A percentile compares a stretch with the other conserved stretches of the same genome.
These are phyloP conservation scores for Artemisiospiza belli DNA, from an alignment of 2,113 vertebrate species.

Conservation along the genomic window DNA sequence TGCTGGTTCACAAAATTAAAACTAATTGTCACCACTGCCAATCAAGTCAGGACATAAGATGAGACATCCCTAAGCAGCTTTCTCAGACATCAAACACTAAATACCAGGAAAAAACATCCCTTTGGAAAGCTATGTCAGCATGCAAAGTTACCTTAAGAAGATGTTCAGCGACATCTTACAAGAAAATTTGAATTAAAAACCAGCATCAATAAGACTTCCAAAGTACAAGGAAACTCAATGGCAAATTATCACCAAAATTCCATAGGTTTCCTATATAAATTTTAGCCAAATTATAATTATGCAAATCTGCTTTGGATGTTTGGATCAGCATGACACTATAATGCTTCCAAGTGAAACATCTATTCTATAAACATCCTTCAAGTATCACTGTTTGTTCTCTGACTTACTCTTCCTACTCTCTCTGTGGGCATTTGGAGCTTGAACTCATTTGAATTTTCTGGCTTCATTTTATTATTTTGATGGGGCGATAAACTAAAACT, in stretches of 20 bases:
- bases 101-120: background rate
- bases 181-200: background rate
- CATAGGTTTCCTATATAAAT: background rate
- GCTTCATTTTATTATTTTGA: background rate
- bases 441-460: background rate
- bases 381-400: background rate
- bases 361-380: background rate
- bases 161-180: background rate
- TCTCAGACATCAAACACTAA: background rate
- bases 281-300: background rate
- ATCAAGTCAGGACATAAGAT: background rate
- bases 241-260: background rate
- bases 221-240: background rate
- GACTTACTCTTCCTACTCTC: background rate
- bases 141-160: background rate
- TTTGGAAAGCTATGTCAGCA: background rate
- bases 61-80: background rate
- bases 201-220: background rate
- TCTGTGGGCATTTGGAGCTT: background rate
- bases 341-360: background rate
- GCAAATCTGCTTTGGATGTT: background rate
- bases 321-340: background rate
- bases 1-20: background rate
- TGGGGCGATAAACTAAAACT: background rate
- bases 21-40: too few species aligned